These are phyloP conservation scores for Artibeus jamaicensis DNA, from an alignment of 2,797 vertebrate genomes.

Conservation along the genomic window DNA sequence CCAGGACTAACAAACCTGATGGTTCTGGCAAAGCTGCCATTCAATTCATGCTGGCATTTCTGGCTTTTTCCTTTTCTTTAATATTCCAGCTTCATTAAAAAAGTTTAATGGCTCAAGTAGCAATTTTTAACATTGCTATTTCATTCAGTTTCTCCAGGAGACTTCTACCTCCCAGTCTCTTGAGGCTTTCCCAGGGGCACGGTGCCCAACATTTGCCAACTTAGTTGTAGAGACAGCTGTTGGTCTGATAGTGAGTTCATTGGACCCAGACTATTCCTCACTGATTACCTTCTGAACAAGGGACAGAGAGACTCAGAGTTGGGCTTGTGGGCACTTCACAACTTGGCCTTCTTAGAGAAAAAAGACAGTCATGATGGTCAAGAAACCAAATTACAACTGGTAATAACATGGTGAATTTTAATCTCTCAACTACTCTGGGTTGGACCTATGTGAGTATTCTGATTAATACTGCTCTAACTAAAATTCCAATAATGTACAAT, in stretches of 20 bases:
- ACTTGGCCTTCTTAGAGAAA: slow-evolving; percentile 77
- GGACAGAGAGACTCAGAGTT: slow-evolving; percentile 73
- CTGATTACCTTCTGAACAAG: slow-evolving; percentile 79
- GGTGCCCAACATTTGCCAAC: slow-evolving; percentile 5
- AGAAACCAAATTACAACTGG: slow-evolving; percentile 77
- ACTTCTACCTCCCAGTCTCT: slow-evolving; percentile 17
- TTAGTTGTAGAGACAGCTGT: slow-evolving; percentile 43
- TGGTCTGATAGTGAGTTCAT: slow-evolving; percentile 67
- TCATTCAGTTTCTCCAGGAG: slow-evolving; percentile 51
- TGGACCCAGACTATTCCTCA: slow-evolving; percentile 70
- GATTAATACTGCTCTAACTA: slow-evolving; percentile 73
- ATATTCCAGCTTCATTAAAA: slow-evolving; percentile 27
- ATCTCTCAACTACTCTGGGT: slow-evolving; percentile 70
- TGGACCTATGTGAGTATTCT: slow-evolving; percentile 74
- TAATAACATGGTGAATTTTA: slow-evolving; percentile 70
- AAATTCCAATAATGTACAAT: slow-evolving; percentile 78
- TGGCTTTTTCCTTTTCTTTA: slow-evolving; percentile 68
- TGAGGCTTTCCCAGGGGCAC: not conserved
- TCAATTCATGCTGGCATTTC: slow-evolving; percentile 77
- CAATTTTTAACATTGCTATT: slow-evolving; percentile 42
- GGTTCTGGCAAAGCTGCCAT: slow-evolving; percentile 80
- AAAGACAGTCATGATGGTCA: slow-evolving; percentile 74
- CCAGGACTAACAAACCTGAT: slow-evolving; percentile 86
- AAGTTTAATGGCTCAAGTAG: slow-evolving; percentile 44
- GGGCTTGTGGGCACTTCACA: slow-evolving; percentile 79